Base-by-base conservation (phyloP, 2,797 vertebrate species). In the Lophotriccus pileatus region DNA sequence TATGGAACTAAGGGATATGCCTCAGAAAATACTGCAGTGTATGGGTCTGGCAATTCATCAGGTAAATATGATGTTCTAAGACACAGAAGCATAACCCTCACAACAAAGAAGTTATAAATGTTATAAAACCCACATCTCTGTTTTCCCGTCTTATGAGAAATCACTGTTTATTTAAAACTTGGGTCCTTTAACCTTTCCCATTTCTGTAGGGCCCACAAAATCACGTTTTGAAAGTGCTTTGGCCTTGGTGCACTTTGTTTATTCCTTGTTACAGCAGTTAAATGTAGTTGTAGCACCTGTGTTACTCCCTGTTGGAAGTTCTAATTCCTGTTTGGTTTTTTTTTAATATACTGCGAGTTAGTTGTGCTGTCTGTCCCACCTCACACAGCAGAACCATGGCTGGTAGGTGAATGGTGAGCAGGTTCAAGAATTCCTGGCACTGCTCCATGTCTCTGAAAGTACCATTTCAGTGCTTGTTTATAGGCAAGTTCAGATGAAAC, bases 21-120 rank as follows among this genome's bases (percentile, higher is more conserved):
- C 99, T 46, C 98, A 99, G 96, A 97, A 98, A 97, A 98, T 98
- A 36, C 97, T 99, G 89, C 98, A 98, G 59, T 99, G 99, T 94
- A 96, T 99, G 98, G 99, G 99, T 47, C 91, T 99, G 91, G 99
- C 99, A 55, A 97, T 99, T 97, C 99, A 99, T 95, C 99, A 99
- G 98, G 99, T 99, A 97, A 95, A 56, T 74, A 47, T 6, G 3
- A 56, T 24, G 4, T 37, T 75, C 67, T 60, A 59, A 19, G 4
- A 19, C 8, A 16, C 17, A 68, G 43, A 66, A 58, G 11, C 24
- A 34, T 25, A 59, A 30, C 14, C 19, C 13, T 82, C 23, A 5
- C 21, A 47, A 20, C 4, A 6, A 46, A 50, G 46, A 63, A 20
- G 18, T 60, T 30, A 39, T 41, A 62, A 60, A 41, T 12, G 12